Base-by-base conservation (phyloP, 1,140 invertebrate species). In the Melipona quadrifasciata region DNA sequence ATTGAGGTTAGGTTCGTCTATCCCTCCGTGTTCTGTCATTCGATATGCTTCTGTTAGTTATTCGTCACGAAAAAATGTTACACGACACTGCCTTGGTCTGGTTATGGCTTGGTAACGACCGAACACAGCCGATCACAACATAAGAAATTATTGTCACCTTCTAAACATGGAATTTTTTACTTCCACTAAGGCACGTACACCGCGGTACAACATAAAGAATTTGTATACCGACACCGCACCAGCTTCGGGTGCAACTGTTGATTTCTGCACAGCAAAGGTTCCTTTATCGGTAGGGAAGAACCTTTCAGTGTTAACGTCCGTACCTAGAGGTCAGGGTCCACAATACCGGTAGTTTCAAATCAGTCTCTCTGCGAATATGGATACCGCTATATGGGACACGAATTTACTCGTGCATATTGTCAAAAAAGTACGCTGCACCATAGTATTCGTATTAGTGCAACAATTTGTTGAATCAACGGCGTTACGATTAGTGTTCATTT, bases 11-110 rank as follows among this genome's bases (percentile, higher is more conserved):
- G 92, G 87, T 89, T 91, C 87, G 73, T 80, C 77, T 80, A 85
- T 91, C 47, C 71, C 72, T 84, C 93, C 90, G 68, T 90, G 90
- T 80, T 91, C 93, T 91, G 93, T 89, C 94, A 94, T 94, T 92
- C 91, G 93, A 86, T 76, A 80, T 74, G 74, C 53, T 82, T 82
- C 16, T 53, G 11, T 31, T 87, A 68, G 64, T 74, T 5, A 61
- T 53, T 82, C 24, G n/a, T 34, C 64, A 31, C 53, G 16, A 78
- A 77, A 3, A 34, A 87, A 88, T 61, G 24, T 24, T 17, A 64
- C 70, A 24, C 71, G 82, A 31, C 70, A 74, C 64, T 53, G 57
- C 10, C 77, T 39, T 6, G 19, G 39, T 51, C 31, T 47, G 31
- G 21, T n/a, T 34, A 21, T 31, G 53, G 2, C n/a, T 47, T 51